Base-by-base conservation (phyloP, 2,113 vertebrate species). In the Python bivittatus region DNA sequence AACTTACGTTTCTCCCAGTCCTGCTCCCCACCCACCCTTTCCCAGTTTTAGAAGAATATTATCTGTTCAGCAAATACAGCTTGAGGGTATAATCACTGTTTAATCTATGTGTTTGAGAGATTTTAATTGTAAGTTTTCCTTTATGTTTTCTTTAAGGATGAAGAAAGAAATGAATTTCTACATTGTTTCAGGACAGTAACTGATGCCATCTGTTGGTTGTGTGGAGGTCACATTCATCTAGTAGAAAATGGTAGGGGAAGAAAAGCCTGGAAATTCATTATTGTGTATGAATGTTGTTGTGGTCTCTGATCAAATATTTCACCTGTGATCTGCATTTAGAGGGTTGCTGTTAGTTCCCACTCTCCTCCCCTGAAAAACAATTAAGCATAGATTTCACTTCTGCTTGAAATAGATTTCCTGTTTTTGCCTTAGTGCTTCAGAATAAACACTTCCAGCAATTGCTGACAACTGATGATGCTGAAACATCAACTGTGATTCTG, bases 361-460 rank as follows among this genome's bases (percentile, higher is more conserved):
- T 42, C 72, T 72, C 64, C 64, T 72, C 5, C n/a, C 4, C 4
- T 22, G 17, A 79, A 42, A 42, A 15, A 12, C 58, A 88, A 88
- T n/a, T 64, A 48, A 89, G 11, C 56, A 15, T 88, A 25, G 13
- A 64, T 89, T 64, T 53, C 52, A 79, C 48, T 42, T 48, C 11
- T 17, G 20, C 88, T 96, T 91, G 92, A 87, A 86, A 90, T 94
- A 17, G 52, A 85, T 2, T 96, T 96, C 95, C 42, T 1, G 89
- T 92, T 89, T 91, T 92, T 48, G 72, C 94, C 94, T 12, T 96
- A 99, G 99, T 99, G 23, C 97, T 99, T 91, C 97, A 97, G 94
- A 99, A 98, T 27, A 96, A 97, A 93, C 97, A 98, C 94, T 99
- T 99, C 86, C 98, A 98, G 93, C 97, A 97, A 88, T 95, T 99